These are phyloP conservation scores for Lipophrys pholis DNA, from an alignment of 2,113 vertebrate species.

Conservation along the genomic window DNA sequence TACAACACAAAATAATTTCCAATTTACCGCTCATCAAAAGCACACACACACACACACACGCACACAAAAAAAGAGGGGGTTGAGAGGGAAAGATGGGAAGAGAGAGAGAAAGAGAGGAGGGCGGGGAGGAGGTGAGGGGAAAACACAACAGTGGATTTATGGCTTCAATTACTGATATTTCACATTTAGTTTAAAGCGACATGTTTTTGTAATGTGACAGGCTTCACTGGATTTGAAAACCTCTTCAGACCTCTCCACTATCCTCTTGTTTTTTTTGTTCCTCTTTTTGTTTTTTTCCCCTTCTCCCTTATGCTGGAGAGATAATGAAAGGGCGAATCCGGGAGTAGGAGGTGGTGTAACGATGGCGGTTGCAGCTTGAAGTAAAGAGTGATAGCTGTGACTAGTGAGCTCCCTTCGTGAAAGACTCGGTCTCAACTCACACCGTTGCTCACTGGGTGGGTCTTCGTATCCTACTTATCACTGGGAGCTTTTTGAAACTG, in stretches of 20 bases:
- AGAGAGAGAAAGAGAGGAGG: conserved; percentile 31
- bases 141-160: conserved; percentile 91
- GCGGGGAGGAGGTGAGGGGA: conserved; percentile 67
- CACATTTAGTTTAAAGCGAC: conserved; percentile 96
- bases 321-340: conserved; percentile 83
- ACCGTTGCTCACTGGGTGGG: conserved; percentile 54
- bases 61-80: conserved; percentile 37
- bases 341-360: conserved; percentile 71
- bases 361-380: conserved; percentile 71
- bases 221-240: conserved; percentile 88
- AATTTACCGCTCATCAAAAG: conserved; percentile 94
- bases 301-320: conserved; percentile 76
- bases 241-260: conserved; percentile 86
- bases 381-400: conserved; percentile 81
- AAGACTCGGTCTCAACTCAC: conserved; percentile 64
- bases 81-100: conserved; percentile 41
- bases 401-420: conserved; percentile 71
- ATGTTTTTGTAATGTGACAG: conserved; percentile 95
- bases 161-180: conserved; percentile 96
- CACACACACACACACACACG: conserved; percentile 68
- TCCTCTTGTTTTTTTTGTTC: conserved; percentile 36
- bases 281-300: conserved; percentile 9
- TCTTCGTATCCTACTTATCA: conserved; percentile 52
- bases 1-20: conserved; percentile 91
- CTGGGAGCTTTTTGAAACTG: conserved; percentile 53